Evolutionary conservation across 1,140 invertebrate genomes (phyloP).

Genomic region (Listronotus oregonensis): DNA sequence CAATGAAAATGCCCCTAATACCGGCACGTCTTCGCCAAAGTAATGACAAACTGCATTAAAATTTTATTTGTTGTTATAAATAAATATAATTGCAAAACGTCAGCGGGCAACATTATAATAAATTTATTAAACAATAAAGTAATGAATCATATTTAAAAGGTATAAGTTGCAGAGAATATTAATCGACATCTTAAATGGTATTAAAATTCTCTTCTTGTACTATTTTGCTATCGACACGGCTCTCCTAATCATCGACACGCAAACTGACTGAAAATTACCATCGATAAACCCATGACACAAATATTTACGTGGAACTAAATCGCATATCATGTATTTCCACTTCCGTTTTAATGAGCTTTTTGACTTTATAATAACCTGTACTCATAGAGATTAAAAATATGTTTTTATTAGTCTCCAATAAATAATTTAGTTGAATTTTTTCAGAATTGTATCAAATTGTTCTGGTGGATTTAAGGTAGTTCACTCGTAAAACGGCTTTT

Average conservation of each 20-base stretch:
- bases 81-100: slow-evolving; percentile 15
- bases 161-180: slow-evolving; percentile 32
- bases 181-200: slow-evolving; percentile 30
- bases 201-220: slow-evolving; percentile 34
- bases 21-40: slow-evolving; percentile 3
- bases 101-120: slow-evolving; percentile 27
- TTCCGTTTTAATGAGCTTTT: slow-evolving; percentile 17
- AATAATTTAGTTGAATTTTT: too few species aligned
- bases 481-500: too few species aligned
- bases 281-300: slow-evolving; percentile 38
- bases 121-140: slow-evolving; percentile 38
- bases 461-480: too few species aligned
- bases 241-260: slow-evolving; percentile 41
- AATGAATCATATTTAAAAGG: slow-evolving; percentile 37
- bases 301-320: slow-evolving; percentile 33
- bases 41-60: slow-evolving; percentile 19
- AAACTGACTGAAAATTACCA: slow-evolving; percentile 34
- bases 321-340: slow-evolving; percentile 23
- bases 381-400: too few species aligned
- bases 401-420: too few species aligned
- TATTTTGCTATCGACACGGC: slow-evolving; percentile 32
- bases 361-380: neutral
- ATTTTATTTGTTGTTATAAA: slow-evolving; percentile 27
- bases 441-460: too few species aligned
- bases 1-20: too few species aligned